These are phyloP conservation scores for Mythimna vitellina DNA, from an alignment of 2,888 invertebrate genomes.

Conservation along the genomic window DNA sequence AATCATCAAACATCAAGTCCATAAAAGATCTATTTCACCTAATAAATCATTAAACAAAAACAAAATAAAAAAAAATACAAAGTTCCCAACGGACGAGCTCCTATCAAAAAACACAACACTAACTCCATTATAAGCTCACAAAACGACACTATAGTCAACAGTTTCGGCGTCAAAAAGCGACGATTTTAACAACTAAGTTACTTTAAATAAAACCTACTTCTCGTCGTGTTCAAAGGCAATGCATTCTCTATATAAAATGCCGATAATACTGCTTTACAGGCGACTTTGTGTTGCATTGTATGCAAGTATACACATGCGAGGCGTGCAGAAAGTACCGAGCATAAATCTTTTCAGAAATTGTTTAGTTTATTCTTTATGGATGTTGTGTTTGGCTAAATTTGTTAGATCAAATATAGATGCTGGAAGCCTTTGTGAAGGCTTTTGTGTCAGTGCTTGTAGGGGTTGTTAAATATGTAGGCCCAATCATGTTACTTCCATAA, in stretches of 20 bases:
- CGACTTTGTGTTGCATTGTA: constrained; percentile 69
- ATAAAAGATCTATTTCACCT: background rate
- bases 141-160: constrained; percentile 29
- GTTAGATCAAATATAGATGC: constrained; percentile 57
- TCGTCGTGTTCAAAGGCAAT: constrained; percentile 66
- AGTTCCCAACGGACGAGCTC: constrained; percentile 4
- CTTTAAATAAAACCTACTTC: constrained; percentile 64
- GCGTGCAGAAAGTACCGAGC: constrained; percentile 53
- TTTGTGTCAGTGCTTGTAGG: constrained; percentile 23
- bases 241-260: constrained; percentile 74
- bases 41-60: constrained; percentile 23
- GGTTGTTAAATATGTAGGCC: constrained; percentile 22
- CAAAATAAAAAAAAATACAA: background rate
- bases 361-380: constrained; percentile 71
- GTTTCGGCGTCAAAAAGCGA: constrained; percentile 55
- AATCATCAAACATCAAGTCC: too few relatives aligned
- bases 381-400: constrained; percentile 64
- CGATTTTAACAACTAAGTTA: constrained; percentile 51
- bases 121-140: constrained; percentile 24
- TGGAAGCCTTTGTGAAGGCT: constrained; percentile 10
- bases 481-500: constrained; percentile 5
- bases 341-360: constrained; percentile 76
- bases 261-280: constrained; percentile 74
- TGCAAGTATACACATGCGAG: constrained; percentile 59
- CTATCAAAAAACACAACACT: constrained; percentile 18